Evolutionary conservation across 2,888 invertebrate genomes (phyloP), one percentile per base, ranked within the genome.

Genomic region (Sceliomorpha sp.): DNA sequence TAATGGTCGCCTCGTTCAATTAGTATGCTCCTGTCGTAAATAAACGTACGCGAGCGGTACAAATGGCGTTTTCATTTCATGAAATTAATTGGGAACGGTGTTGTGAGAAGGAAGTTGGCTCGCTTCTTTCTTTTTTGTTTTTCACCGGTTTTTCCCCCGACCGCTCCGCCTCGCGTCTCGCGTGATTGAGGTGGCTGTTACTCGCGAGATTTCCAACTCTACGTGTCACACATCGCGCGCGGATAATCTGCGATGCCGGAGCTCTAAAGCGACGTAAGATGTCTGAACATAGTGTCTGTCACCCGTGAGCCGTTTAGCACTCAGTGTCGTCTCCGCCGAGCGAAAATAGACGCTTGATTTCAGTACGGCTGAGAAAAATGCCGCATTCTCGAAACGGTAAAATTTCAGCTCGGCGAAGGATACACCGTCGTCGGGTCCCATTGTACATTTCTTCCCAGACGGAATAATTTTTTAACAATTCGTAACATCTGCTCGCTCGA

Each of bases 1-100:
- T 67, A 60, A 60, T 69, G 44, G 42, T 44, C 47, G 51, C 51
- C 53, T 53, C 63, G 58, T 63, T 63, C 58, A 69, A 63, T 69
- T 69, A 69, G 69, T 15, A 37, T 40, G 42, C 32, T 36, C 47
- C 31, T 37, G 59, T 59, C 42, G 58, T 55, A 63, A 69, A 69
- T 63, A 58, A 63, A 64, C 34, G 44, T 44, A 36, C 53, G 47
- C 29, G 62, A 29, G 31, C 32, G 34, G 59, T 42, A 55, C 51
- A 51, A 53, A 69, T 63, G 62, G 62, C 51, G 56, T 62, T 69
- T 62, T 53, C 51, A 37, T 62, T 62, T 45, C 31, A 34, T 56
- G 39, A 62, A 50, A 70, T 70, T 70, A 70, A 70, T 70, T 70
- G 59, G 59, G 39, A 26, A 36, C 31, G 37, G 44, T 42, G 58